Base-by-base conservation (phyloP, 2,797 vertebrate species). In the Gymnoscopelus microlampas region DNA sequence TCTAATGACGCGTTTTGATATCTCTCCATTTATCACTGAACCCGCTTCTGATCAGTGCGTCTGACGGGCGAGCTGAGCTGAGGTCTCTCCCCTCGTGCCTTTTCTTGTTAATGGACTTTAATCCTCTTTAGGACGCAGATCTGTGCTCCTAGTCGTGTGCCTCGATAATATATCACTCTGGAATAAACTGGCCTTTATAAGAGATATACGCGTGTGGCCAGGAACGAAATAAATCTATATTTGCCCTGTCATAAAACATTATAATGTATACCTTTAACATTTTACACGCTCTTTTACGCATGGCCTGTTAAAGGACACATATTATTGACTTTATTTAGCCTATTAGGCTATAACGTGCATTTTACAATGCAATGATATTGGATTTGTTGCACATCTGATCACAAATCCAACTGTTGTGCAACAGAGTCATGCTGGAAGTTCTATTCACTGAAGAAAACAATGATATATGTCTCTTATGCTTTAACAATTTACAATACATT, bases 1-100 rank as follows among this genome's bases (percentile, higher is more conserved):
- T 19, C 19, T 92, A 90, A 94, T 91, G 90, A 91, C 91, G 89
- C 88, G 84, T 86, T 90, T 87, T 92, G 90, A 94, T 91, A 85
- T 88, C 85, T 85, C 88, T 90, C 88, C 91, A 90, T 93, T 93
- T 92, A 88, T 93, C 89, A 91, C 82, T 11, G 78, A 73, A 70
- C 71, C 74, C 71, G 79, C 63, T 85, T 81, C 87, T 79, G 87
- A 79, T 83, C 87, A 68, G 71, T 60, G 83, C 70, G 77, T 64
- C 82, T 87, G 79, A 79, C 82, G 79, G 85, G 70, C 87, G 70
- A 73, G 80, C 62, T 73, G 77, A 66, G 81, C 78, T 32, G 29
- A 0, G 3, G 5, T 82, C 77, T 78, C 85, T 64, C 44, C 79
- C 85, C 85, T 85, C 9, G 77, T 82, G 83, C 84, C 88, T 89